phyloP scores from a whole-genome alignment of 2,113 vertebrate genomes.

The Scophthalmus maximus region DNA sequence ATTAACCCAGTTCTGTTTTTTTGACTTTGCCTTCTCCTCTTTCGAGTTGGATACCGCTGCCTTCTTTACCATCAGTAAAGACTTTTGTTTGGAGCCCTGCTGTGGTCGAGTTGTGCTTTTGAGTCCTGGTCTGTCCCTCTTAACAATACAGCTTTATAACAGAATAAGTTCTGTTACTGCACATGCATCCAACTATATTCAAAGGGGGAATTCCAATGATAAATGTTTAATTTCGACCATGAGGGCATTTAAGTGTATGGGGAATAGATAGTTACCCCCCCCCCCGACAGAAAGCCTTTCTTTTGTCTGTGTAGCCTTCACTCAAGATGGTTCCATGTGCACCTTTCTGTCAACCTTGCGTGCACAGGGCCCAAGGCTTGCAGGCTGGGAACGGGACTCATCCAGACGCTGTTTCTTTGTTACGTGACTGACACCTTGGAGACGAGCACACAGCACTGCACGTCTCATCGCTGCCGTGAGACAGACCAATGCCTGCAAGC shows the following conservation, averaged over 20 bases:
- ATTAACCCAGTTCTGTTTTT: no score
- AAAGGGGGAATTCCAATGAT: neutral
- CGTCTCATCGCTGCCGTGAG: slow-evolving; percentile 29
- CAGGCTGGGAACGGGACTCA: slow-evolving; percentile 24
- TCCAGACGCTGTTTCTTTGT: slow-evolving; percentile 14
- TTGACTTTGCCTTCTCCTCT: no score
- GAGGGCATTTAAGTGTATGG: neutral
- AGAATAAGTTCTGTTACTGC: neutral
- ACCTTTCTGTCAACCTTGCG: slow-evolving; percentile 38
- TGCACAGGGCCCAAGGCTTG: slow-evolving; percentile 25
- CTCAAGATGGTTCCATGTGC: neutral
- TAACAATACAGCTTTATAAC: neutral
- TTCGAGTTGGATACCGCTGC: no score
- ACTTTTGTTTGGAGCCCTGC: no score
- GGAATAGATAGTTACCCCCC: neutral
- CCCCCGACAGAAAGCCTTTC: neutral
- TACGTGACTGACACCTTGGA: slow-evolving; percentile 44
- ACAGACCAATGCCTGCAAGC: slow-evolving; percentile 37
- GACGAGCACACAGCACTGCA: slow-evolving; percentile 7
- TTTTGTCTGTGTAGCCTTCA: neutral
- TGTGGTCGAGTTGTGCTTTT: no score
- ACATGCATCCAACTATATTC: neutral
- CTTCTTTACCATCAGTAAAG: no score
- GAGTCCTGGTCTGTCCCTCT: no score
- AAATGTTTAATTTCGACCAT: neutral